Conservation (phyloP, 2,888 invertebrate species). For the Diarsia brunnea region DNA sequence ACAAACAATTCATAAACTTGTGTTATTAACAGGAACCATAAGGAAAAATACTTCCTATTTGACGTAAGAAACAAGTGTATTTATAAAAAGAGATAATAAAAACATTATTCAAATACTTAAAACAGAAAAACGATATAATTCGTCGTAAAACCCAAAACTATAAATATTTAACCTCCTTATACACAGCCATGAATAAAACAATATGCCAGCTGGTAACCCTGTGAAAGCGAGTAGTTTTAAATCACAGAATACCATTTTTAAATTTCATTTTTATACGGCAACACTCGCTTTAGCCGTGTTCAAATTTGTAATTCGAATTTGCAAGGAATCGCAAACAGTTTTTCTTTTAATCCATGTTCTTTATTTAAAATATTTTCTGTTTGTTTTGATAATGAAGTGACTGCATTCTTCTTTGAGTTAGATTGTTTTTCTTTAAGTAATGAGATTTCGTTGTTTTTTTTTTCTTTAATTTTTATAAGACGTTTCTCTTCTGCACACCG, state of each 20-base stretch:
- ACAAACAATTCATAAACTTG: background rate
- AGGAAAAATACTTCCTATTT: background rate
- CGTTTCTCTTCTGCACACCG: background rate
- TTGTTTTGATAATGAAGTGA: conserved; percentile 58
- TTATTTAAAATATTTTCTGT: conserved; percentile 57
- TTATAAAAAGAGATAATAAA: background rate
- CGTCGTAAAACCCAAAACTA: conserved; percentile 45
- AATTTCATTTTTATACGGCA: conserved; percentile 70
- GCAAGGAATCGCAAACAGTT: conserved; percentile 68
- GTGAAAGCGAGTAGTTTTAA: conserved; percentile 66
- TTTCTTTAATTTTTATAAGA: background rate
- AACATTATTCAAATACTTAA: conserved; percentile 11
- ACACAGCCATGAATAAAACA: conserved; percentile 63
- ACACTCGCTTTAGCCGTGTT: conserved; percentile 70
- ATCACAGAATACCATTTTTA: conserved; percentile 67
- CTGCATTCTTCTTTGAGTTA: conserved; percentile 34
- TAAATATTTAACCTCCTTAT: conserved; percentile 56
- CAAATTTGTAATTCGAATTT: conserved; percentile 73
- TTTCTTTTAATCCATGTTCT: conserved; percentile 65
- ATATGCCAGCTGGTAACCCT: conserved; percentile 62
- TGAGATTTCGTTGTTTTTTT: background rate
- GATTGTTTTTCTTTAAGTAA: conserved; percentile 26
- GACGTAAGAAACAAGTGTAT: background rate
- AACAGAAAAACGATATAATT: conserved; percentile 42
- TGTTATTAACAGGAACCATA: background rate